Base-by-base conservation (phyloP, 2,113 vertebrate species). In the Melanerpes aurifrons region DNA sequence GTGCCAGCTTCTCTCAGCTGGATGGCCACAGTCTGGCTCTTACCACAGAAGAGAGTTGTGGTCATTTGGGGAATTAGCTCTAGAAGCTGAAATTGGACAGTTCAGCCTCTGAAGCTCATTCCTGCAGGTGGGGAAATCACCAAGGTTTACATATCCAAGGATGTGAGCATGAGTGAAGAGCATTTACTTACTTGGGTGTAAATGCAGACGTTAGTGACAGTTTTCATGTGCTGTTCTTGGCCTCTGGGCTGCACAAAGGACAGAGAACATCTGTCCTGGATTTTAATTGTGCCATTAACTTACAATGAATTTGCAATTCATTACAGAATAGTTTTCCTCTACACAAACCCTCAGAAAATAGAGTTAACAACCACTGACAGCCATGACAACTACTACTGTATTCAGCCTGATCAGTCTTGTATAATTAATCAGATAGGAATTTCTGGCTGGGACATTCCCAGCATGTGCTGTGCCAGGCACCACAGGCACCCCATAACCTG, bases 401-500 rank as follows among this genome's bases (percentile, higher is more conserved):
- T 21, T 81, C 28, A 53, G n/a, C 48, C 22, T 48, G 31, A 26
- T 71, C 28, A 35, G 21, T 43, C 31, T 24, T 32, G 32, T 53
- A n/a, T 6, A 67, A 50, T 29, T 48, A 32, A 47, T 25, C 37
- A 22, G 2, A 37, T 25, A 64, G 48, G 37, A 31, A 25, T 37
- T 48, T 76, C 12, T 71, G 56, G 17, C 43, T 45, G 25, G 68
- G 62, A 32, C 54, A 13, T 47, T 61, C 61, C 40, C 54, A 20
- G 25, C 0, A 18, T 73, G 58, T 48, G 40, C 32, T n/a, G 59
- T 35, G 57, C 17, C 10, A 10, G 25, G 35, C 8, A 62, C 6
- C 50, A 21, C 0, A 4, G 35, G 35, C 21, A 59, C 10, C 16
- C 16, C 59, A n/a, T 1, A 54, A 28, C 47, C 19, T 22, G 62